These are phyloP conservation scores for Anarrhichthys ocellatus DNA, from an alignment of 2,113 vertebrate genomes.

Conservation along the genomic window DNA sequence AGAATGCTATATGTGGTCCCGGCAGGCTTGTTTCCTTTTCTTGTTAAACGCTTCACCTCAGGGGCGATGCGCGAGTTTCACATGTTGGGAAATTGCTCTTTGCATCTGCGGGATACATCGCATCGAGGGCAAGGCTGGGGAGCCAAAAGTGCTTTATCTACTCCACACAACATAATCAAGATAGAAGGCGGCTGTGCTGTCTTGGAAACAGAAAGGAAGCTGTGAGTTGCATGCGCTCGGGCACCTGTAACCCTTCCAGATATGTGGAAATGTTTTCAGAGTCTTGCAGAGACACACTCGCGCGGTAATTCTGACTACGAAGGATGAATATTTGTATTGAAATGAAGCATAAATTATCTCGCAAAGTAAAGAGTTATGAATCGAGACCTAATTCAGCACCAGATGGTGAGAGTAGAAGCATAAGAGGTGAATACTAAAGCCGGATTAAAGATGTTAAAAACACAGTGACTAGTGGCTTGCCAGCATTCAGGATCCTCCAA, in stretches of 20 bases:
- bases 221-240: constrained; percentile 4
- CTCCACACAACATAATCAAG: constrained; percentile 38
- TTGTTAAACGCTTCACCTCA: constrained; percentile 20
- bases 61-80: constrained; percentile 48
- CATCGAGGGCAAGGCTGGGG: constrained; percentile 3
- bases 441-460: neutral
- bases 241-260: constrained; percentile 38
- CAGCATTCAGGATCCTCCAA: neutral
- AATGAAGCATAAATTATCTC: constrained; percentile 5
- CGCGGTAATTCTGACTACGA: neutral
- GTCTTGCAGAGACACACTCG: neutral
- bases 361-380: constrained; percentile 30
- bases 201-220: constrained; percentile 37
- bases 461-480: neutral
- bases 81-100: constrained; percentile 63
- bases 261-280: constrained; percentile 26
- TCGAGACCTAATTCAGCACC: constrained; percentile 6
- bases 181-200: constrained; percentile 14
- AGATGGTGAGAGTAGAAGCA: neutral
- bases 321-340: neutral
- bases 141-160: constrained; percentile 48
- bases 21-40: constrained; percentile 40
- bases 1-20: constrained; percentile 21
- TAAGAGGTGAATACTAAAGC: neutral
- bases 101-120: constrained; percentile 46